Percentiles rank a stretch among this genome's conserved stretches.
Conservation (phyloP, 2,888 invertebrate genomes). For the Candidula unifasciata region DNA sequence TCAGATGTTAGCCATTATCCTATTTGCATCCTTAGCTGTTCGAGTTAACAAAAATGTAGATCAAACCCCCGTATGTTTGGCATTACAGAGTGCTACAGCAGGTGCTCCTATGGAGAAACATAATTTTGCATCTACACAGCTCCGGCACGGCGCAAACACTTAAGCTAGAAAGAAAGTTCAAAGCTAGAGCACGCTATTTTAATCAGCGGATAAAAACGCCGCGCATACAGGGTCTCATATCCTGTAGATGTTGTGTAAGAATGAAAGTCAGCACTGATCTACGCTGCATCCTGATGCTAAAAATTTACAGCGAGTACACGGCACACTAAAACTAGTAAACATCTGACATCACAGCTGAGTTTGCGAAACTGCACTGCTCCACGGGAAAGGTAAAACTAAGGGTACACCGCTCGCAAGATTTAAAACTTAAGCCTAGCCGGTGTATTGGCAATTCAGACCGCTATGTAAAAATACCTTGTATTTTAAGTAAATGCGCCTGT, state of each 20-base stretch:
- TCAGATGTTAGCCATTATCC: constrained; percentile 20
- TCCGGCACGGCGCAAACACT: not conserved
- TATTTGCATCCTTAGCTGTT: constrained; percentile 24
- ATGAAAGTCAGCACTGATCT: no score
- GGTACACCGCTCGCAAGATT: constrained; percentile 30
- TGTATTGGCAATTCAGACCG: not conserved
- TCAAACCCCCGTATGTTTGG: not conserved
- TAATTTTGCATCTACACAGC: not conserved
- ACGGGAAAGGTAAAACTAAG: constrained; percentile 20
- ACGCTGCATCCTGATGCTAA: no score
- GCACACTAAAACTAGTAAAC: not conserved
- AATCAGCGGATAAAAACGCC: no score
- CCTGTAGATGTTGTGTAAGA: no score
- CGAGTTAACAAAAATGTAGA: not conserved
- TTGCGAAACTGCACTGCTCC: constrained; percentile 10
- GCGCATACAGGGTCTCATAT: no score
- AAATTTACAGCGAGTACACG: not conserved
- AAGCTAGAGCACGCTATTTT: no score
- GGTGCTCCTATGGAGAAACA: constrained; percentile 32
- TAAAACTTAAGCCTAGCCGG: constrained; percentile 33
- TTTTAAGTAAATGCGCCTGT: not conserved
- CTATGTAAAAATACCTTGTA: not conserved
- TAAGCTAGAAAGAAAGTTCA: not conserved
- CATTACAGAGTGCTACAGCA: constrained; percentile 43
- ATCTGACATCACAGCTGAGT: not conserved